Evolutionary conservation across 2,797 vertebrate species (phyloP), one percentile per base, ranked within the genome.

Genomic region (Benthosema pterotum): DNA sequence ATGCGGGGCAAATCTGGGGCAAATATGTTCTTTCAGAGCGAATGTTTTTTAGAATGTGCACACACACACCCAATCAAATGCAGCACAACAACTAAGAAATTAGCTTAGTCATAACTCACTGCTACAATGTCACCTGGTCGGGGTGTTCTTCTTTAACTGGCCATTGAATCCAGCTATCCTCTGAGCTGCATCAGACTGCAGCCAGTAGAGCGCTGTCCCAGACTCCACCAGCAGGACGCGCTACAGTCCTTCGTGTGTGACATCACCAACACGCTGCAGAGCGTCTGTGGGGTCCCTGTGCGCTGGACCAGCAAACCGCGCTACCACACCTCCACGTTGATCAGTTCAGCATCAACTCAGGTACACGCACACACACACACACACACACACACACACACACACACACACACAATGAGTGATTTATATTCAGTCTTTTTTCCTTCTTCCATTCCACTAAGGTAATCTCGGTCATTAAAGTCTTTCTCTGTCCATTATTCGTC

Each of bases 111-210:
- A 80, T 81, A 74, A 79, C 53, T 42, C 13, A 15, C 5, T 32
- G 6, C 28, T 32, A 32, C 28, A 32, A 11, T 7, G 8, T 38
- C 8, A 38, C 32, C 32, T 9, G 32, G 32, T 38, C 11, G 0
- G 6, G 53, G 32, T 42, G 14, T n/a, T n/a, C n/a, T n/a, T n/a
- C n/a, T n/a, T 28, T 14, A 15, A 0, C 17, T 28, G n/a, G n/a
- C n/a, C n/a, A n/a, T 14, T 1, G 14, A 13, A 25, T 13, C 12
- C 13, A 97, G 93, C 9, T 98, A 98, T 68, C 97, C 96, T 48
- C 79, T 96, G 74, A 92, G 83, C 77, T 98, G 96, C 52, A 78
- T 98, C 74, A 93, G 95, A 82, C 94, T 93, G 78, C 93, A 94
- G 74, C 93, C 94, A 0, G 57, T 92, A 28, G 94, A 96, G 77